Percentiles rank a stretch among this genome's conserved stretches.
These are phyloP conservation scores for Oncorhynchus kisutch DNA, from an alignment of 2,113 vertebrate species.

Conservation along the genomic window DNA sequence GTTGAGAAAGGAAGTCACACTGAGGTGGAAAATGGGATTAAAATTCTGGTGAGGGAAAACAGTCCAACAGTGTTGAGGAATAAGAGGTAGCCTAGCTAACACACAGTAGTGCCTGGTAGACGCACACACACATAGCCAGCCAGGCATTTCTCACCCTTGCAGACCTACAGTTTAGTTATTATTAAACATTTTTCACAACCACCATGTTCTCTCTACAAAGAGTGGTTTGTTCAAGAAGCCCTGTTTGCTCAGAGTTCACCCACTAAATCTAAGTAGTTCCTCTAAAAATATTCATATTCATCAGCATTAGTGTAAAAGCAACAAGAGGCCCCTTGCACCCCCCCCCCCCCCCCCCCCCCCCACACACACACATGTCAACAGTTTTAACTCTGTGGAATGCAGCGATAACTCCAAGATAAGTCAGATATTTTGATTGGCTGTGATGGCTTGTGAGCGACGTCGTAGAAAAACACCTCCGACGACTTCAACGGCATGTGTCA, in stretches of 20 bases:
- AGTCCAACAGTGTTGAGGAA: conserved; percentile 55
- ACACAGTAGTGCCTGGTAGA: conserved; percentile 12
- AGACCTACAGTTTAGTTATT: conserved; percentile 19
- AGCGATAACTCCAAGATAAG: conserved; percentile 46
- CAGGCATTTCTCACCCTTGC: conserved; percentile 13
- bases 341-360: conserved; percentile 4
- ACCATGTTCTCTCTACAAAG: conserved; percentile 42
- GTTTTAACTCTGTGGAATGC: conserved; percentile 56
- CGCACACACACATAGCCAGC: conserved; percentile 12
- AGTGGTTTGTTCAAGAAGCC: conserved; percentile 37
- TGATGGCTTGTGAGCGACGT: conserved; percentile 18
- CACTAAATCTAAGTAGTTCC: conserved; percentile 54
- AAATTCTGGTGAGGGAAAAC: conserved; percentile 33
- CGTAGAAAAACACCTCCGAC: conserved; percentile 15
- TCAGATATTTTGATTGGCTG: conserved; percentile 42
- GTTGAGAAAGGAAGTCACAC: conserved; percentile 55
- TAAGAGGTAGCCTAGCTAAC: conserved; percentile 15
- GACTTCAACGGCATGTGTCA: conserved; percentile 37
- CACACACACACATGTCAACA: conserved; percentile 15
- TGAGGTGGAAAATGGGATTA: conserved; percentile 69
- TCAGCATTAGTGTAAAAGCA: conserved; percentile 55
- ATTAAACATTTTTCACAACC: conserved; percentile 51
- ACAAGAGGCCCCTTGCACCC: conserved; percentile 41
- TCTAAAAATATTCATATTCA: conserved; percentile 63
- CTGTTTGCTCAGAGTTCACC: conserved; percentile 45